Evolutionary conservation across 2,797 vertebrate genomes (phyloP), one percentile per base, ranked within the genome.

Genomic region (Platyrinchus mystaceus): DNA sequence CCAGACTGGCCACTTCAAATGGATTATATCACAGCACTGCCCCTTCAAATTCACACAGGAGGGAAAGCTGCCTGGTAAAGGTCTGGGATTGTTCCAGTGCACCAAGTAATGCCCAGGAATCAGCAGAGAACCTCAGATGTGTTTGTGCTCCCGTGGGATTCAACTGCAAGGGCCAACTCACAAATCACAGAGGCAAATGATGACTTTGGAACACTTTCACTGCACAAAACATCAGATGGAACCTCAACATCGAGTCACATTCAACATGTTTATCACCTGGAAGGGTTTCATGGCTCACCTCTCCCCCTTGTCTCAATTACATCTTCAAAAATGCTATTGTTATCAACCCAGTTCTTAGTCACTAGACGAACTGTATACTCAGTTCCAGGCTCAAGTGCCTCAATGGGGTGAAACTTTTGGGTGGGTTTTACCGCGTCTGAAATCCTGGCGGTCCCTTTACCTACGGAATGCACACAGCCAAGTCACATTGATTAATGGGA

Each of bases 281-380:
- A 79, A 92, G 50, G 83, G 43, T 59, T 90, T 87, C 30, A 64
- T 90, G 95, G 95, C 99, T 99, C 98, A 99, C 98, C 98, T 99
- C 98, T 98, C 95, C 98, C 98, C 98, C 97, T 97, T 46, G 98
- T 98, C 95, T 97, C 98, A 98, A 99, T 98, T 97, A 99, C 98
- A 97, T 99, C 98, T 98, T 99, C 98, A 98, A 98, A 99, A 98
- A 99, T 98, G 98, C 98, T 99, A 98, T 98, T 98, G 98, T 98
- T 98, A 98, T 98, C 98, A 97, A 98, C 97, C 98, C 98, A 97
- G 95, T 97, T 98, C 98, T 98, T 98, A 97, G 98, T 98, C 98
- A 99, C 97, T 93, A 99, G 98, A 95, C 97, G 98, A 97, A 99
- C 98, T 97, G 98, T 98, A 96, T 98, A 98, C 79, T 98, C 98